phyloP scores from a whole-genome alignment of 2,888 invertebrate species.

The Meghimatium bilineatum region DNA sequence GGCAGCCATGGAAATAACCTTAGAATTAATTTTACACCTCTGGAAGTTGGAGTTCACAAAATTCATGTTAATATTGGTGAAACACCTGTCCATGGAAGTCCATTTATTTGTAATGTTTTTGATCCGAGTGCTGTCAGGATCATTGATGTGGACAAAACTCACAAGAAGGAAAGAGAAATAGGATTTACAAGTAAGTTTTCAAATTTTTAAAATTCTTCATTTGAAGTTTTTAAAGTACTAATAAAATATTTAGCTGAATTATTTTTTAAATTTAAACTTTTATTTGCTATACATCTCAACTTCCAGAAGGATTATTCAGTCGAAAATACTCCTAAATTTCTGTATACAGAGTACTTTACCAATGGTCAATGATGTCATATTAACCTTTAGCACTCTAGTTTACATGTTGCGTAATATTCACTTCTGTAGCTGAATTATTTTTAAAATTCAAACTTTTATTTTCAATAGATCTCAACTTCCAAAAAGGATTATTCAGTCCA shows the following conservation, averaged over 20 bases:
- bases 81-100: slow-evolving; percentile 90
- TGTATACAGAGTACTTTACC: too few relatives aligned
- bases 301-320: too few relatives aligned
- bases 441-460: too few relatives aligned
- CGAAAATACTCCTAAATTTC: too few relatives aligned
- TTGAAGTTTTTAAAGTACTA: neutral
- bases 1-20: slow-evolving; percentile 53
- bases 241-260: neutral
- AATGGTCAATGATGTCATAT: too few relatives aligned
- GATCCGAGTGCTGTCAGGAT: slow-evolving; percentile 91
- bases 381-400: too few relatives aligned
- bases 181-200: slow-evolving; percentile 62
- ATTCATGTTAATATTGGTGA: slow-evolving; percentile 96
- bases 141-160: slow-evolving; percentile 72
- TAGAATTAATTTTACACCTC: slow-evolving; percentile 84
- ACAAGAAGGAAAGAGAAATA: slow-evolving; percentile 71
- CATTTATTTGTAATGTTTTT: slow-evolving; percentile 95
- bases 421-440: too few relatives aligned
- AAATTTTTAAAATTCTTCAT: neutral
- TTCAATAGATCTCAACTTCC: too few relatives aligned
- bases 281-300: too few relatives aligned
- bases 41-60: slow-evolving; percentile 90
- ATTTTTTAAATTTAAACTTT: too few relatives aligned
- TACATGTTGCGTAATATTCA: too few relatives aligned
- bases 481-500: too few relatives aligned